phyloP scores from a whole-genome alignment of 2,888 invertebrate species.

The Nowickia ferox region DNA sequence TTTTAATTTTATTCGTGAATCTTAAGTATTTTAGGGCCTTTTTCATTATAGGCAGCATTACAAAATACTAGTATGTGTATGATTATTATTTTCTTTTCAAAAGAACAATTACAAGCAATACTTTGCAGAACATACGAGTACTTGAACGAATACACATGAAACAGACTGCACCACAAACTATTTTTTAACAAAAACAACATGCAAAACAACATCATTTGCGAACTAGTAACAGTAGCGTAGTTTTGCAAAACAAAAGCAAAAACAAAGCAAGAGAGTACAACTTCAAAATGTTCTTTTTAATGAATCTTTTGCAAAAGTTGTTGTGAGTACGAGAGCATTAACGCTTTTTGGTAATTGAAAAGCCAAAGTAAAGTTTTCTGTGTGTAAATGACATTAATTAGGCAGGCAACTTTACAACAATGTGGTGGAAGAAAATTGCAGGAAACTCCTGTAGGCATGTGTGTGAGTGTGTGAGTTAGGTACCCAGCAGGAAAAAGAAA shows the following conservation, averaged over 20 bases:
- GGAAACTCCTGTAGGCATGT: background rate
- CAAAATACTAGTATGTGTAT: background rate
- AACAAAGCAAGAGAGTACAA: slow-evolving; percentile 10
- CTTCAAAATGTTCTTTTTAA: slow-evolving; percentile 56
- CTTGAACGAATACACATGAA: background rate
- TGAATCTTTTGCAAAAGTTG: slow-evolving; percentile 35
- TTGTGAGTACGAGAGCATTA: slow-evolving; percentile 4
- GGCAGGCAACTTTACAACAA: slow-evolving; percentile 61
- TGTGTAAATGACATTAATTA: slow-evolving; percentile 71
- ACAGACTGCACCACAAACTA: background rate
- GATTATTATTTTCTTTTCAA: slow-evolving; percentile 28
- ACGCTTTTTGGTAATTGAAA: slow-evolving; percentile 65
- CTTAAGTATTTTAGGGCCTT: background rate
- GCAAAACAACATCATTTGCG: slow-evolving; percentile 23
- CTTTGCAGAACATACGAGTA: slow-evolving; percentile 14
- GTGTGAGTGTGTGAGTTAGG: background rate
- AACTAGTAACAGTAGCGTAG: slow-evolving; percentile 50
- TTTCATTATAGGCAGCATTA: background rate
- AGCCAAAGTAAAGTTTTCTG: slow-evolving; percentile 58
- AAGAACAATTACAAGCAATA: slow-evolving; percentile 15
- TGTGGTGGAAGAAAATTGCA: slow-evolving; percentile 26
- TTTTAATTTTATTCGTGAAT: too few species aligned
- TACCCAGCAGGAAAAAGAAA: too few species aligned
- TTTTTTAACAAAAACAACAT: background rate
- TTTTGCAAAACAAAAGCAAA: background rate